Conservation (phyloP, 2,888 invertebrate species). For the Drosophila pseudotakahashii region DNA sequence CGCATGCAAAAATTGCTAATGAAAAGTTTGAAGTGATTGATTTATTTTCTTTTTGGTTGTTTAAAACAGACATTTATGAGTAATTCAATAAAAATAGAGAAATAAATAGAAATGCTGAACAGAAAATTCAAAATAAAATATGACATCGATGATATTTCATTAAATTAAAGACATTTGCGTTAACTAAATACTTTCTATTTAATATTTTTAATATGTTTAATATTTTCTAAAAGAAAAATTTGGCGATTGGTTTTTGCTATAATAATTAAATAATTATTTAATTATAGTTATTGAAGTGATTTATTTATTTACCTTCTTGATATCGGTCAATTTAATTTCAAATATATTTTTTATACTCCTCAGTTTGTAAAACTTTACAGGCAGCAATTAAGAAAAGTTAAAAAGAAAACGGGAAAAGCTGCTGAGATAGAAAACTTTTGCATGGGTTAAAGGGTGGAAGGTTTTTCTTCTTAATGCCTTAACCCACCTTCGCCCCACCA, state of each 20-base stretch:
- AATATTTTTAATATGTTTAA: too few species aligned
- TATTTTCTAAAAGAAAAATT: too few species aligned
- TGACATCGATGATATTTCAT: too few species aligned
- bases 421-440: constrained; percentile 6
- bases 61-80: background rate
- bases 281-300: constrained; percentile 12
- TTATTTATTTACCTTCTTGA: constrained; percentile 25
- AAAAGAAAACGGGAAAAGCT: constrained; percentile 8
- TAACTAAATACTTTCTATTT: too few species aligned
- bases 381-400: constrained; percentile 21
- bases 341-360: background rate
- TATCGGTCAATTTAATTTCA: constrained; percentile 19
- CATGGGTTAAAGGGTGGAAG: constrained; percentile 8
- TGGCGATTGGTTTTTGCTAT: background rate
- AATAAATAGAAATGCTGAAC: background rate
- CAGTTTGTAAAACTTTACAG: constrained; percentile 10
- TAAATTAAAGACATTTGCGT: background rate
- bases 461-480: constrained; percentile 17
- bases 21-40: background rate
- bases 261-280: constrained; percentile 1
- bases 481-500: background rate
- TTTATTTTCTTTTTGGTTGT: background rate
- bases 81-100: background rate
- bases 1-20: background rate
- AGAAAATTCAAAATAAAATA: too few species aligned